Evolutionary conservation across 1,140 invertebrate species (phyloP), one percentile per base, ranked within the genome.

Genomic region (Tetramorium alpestre): DNA sequence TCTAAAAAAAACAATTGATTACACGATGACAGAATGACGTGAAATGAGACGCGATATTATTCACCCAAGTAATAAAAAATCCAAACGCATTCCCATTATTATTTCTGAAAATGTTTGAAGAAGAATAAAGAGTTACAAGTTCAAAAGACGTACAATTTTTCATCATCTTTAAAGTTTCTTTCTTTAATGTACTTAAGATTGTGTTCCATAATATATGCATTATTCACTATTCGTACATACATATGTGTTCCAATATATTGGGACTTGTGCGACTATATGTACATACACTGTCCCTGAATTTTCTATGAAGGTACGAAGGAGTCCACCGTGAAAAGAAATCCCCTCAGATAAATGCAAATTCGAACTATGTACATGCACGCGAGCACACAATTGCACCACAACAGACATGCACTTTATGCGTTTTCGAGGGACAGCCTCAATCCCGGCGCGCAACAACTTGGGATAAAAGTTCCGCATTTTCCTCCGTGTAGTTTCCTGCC

Each of bases 381-480:
- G 22, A 7, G 44, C 44, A 18, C 44, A 58, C 80, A 70, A 38
- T 69, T 69, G 64, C 67, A 73, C 33, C n/a, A 75, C 25, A 13
- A 22, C 28, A 60, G 25, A 84, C 54, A 54, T 56, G 47, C 22
- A 65, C 80, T 85, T 78, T 76, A 85, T 80, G 60, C 60, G 49
- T 85, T 85, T 85, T 80, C 73, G 51, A 80, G 84, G 69, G 75
- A 84, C 69, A 84, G 80, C 62, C 54, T 58, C 80, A 82, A 82
- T 41, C 78, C 80, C 51, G 41, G 54, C 67, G 80, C 25, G 51
- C 80, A 60, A 67, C 78, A 70, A 81, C 41, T 85, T 56, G 38
- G 69, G 73, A 89, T 81, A 88, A 90, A 70, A 90, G 88, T 89
- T 90, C 70, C 33, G 67, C 41, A 33, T 89, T 90, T 90, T 81